A percentile compares a stretch with the other conserved stretches of the same genome.
phyloP scores from a whole-genome alignment of 1,140 invertebrate species.

The Panonychus citri region DNA sequence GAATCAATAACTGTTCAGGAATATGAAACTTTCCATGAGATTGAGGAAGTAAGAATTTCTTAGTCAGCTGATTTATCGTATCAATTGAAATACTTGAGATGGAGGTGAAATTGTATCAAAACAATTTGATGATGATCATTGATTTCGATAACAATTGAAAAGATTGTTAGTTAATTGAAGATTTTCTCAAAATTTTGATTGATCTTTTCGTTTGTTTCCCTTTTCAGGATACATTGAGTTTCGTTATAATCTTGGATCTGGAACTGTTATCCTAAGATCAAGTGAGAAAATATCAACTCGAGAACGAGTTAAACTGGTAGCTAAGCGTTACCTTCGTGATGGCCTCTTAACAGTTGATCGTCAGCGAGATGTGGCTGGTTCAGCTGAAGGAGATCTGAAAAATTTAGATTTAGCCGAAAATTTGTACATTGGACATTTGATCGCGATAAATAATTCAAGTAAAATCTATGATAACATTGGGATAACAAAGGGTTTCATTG shows the following conservation, averaged over 20 bases:
- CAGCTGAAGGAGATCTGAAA: constrained; percentile 49
- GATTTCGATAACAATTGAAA: too few species aligned
- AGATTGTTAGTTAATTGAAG: too few species aligned
- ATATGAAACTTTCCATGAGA: too few species aligned
- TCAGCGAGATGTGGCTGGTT: constrained; percentile 48
- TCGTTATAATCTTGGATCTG: constrained; percentile 32
- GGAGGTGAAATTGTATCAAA: too few species aligned
- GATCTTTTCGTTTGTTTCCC: background rate
- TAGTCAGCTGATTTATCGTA: too few species aligned
- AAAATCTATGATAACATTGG: constrained; percentile 68
- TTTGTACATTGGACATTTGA: constrained; percentile 56
- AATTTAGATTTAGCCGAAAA: constrained; percentile 57
- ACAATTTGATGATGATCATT: too few species aligned
- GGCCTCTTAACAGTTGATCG: constrained; percentile 59
- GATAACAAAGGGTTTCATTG: constrained; percentile 49
- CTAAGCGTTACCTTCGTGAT: constrained; percentile 51
- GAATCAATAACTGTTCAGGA: too few species aligned
- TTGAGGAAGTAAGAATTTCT: too few species aligned
- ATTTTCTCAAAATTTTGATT: background rate
- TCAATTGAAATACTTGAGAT: too few species aligned
- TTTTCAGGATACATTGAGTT: constrained; percentile 21
- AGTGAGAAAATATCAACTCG: constrained; percentile 13
- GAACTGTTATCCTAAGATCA: constrained; percentile 49
- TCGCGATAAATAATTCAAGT: constrained; percentile 24
- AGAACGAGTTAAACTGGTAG: constrained; percentile 44